Evolutionary conservation across 2,113 vertebrate species (phyloP).

Genomic region (Saimiri boliviensis): DNA sequence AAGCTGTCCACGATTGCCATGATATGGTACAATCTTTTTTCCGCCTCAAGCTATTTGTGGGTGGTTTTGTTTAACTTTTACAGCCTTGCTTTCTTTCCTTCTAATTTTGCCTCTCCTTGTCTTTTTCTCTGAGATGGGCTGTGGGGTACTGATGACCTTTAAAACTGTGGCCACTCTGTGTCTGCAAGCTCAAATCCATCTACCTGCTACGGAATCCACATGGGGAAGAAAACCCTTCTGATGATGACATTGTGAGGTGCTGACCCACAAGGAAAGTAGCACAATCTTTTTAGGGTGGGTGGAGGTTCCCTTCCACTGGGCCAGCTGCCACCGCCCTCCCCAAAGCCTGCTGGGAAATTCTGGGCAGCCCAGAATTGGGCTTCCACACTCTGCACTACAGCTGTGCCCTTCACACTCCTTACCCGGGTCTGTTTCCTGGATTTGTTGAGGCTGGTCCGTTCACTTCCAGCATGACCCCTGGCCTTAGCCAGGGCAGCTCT

Average conservation of each 20-base stretch:
- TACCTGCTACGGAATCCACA: neutral
- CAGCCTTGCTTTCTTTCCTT: slow-evolving; percentile 29
- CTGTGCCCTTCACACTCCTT: neutral
- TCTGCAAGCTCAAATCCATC: neutral
- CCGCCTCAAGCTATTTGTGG: slow-evolving; percentile 39
- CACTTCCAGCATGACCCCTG: neutral
- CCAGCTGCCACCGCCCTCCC: neutral
- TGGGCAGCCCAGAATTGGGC: neutral
- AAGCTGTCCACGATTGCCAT: slow-evolving; percentile 46
- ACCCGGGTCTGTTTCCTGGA: neutral
- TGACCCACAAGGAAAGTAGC: neutral
- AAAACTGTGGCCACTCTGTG: neutral
- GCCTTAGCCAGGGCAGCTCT: neutral
- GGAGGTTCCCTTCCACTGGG: neutral
- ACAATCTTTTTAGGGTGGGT: neutral
- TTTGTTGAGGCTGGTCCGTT: neutral
- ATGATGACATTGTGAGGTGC: neutral
- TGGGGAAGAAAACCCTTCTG: neutral
- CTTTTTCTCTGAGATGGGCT: neutral
- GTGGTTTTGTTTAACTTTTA: slow-evolving; percentile 57
- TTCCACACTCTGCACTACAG: neutral
- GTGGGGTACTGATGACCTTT: neutral
- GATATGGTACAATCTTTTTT: neutral
- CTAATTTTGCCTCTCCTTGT: neutral
- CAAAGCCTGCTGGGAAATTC: neutral